A percentile compares a stretch with the other conserved stretches of the same genome.
phyloP scores from a whole-genome alignment of 2,113 vertebrate genomes.

The Microtus montanus region DNA sequence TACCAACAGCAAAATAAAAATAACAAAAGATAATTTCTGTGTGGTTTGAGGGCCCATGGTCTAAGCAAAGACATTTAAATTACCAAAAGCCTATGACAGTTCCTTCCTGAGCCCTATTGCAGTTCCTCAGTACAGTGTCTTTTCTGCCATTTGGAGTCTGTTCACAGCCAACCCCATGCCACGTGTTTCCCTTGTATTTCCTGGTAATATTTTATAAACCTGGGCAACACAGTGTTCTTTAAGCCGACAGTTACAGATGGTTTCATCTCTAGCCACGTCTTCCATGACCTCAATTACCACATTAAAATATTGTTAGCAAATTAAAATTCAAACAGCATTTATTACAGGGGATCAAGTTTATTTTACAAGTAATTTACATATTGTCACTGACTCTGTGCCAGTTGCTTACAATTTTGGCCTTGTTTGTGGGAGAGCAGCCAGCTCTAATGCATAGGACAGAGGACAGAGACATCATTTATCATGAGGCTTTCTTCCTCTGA shows the following conservation, averaged over 20 bases:
- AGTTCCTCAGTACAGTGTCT: neutral
- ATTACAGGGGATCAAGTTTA: slow-evolving; percentile 83
- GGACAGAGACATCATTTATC: slow-evolving; percentile 67
- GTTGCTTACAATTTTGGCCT: slow-evolving; percentile 78
- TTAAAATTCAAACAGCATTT: slow-evolving; percentile 84
- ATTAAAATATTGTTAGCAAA: slow-evolving; percentile 89
- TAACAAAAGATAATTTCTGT: neutral
- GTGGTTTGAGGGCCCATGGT: neutral
- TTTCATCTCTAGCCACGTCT: slow-evolving; percentile 80
- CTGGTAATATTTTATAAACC: slow-evolving; percentile 53
- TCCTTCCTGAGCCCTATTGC: neutral
- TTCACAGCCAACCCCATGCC: neutral
- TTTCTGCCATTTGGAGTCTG: neutral
- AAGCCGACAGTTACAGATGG: slow-evolving; percentile 83
- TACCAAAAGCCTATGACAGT: neutral
- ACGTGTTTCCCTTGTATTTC: slow-evolving; percentile 11
- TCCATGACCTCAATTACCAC: slow-evolving; percentile 84
- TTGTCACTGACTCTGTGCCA: slow-evolving; percentile 80
- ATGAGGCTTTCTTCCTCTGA: slow-evolving; percentile 56
- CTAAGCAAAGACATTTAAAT: neutral
- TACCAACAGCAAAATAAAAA: neutral
- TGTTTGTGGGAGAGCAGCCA: slow-evolving; percentile 80
- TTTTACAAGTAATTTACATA: slow-evolving; percentile 84
- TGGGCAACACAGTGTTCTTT: slow-evolving; percentile 63
- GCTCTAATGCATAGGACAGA: slow-evolving; percentile 55